phyloP scores from a whole-genome alignment of 2,797 vertebrate species.

The Clamator glandarius region DNA sequence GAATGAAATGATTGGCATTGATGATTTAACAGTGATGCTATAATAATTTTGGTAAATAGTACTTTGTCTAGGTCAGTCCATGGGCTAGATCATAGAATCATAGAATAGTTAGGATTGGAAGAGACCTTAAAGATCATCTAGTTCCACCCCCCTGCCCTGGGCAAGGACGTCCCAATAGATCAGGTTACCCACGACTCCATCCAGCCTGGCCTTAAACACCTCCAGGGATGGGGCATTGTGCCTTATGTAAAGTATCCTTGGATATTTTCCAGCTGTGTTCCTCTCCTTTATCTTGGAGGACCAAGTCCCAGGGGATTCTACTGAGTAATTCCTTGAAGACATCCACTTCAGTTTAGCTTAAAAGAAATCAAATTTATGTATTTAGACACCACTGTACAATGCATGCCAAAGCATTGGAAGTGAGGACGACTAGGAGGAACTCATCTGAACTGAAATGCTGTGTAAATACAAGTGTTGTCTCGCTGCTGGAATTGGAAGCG shows the following conservation, averaged over 20 bases:
- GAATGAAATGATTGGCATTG: neutral
- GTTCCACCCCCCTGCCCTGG: no score
- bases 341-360: neutral
- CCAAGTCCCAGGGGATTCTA: no score
- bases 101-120: no score
- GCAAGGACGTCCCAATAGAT: no score
- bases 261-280: no score
- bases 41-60: neutral
- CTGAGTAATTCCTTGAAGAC: no score
- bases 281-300: no score
- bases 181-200: no score
- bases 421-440: neutral
- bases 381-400: neutral
- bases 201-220: no score
- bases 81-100: neutral
- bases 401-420: neutral
- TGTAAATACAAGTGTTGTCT: accelerated
- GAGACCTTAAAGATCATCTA: no score
- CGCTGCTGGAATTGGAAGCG: neutral
- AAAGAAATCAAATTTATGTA: neutral
- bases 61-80: neutral
- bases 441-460: neutral
- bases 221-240: no score
- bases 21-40: neutral
- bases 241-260: no score